Evolutionary conservation across 2,888 invertebrate species (phyloP), one percentile per base, ranked within the genome.

Genomic region (Erebia ligea): DNA sequence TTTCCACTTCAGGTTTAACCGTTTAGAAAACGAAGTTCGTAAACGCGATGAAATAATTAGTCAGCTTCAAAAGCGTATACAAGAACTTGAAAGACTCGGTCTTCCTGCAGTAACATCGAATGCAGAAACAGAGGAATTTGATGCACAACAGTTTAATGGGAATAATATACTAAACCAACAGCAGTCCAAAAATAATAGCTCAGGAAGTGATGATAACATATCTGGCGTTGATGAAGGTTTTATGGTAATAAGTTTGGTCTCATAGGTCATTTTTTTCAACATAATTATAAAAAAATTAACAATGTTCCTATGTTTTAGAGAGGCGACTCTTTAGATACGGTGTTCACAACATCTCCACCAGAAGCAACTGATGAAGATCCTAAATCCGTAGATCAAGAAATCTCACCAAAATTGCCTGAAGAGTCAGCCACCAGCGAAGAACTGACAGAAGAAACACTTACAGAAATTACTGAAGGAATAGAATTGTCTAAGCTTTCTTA

Each of bases 21-120:
- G 95, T 75, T 91, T 98, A 84, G 97, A 97, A 87, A 94, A 96
- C 73, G 98, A 98, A 88, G 95, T 98, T n/a, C 93, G 95, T 48
- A 95, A 95, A 80, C 94, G 97, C 52, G 97, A 98, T 83, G 96
- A 96, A 81, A 95, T 97, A 72, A 98, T 98, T 79, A 94, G 94
- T 67, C 96, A 97, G 83, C 94, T 98, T 56, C 97, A 96, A 84
- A 94, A 94, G 77, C 94, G 97, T 80, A 96, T 96, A 79, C 94
- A 95, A 84, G 95, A 96, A 82, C 83, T 97, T 77, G 96, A 96
- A 82, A 88, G 84, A 68, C 74, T 89, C 58, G 92, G 92, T 1
- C 74, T 89, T 21, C 69, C 84, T 63, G 76, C 15, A 81, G 73
- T 76, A 78, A 80, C 8, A 67, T 76, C 40, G 11, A 67, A 50